Evolutionary conservation across 2,113 vertebrate species (phyloP), one percentile per base, ranked within the genome.

Genomic region (Sporophila hypoxantha): DNA sequence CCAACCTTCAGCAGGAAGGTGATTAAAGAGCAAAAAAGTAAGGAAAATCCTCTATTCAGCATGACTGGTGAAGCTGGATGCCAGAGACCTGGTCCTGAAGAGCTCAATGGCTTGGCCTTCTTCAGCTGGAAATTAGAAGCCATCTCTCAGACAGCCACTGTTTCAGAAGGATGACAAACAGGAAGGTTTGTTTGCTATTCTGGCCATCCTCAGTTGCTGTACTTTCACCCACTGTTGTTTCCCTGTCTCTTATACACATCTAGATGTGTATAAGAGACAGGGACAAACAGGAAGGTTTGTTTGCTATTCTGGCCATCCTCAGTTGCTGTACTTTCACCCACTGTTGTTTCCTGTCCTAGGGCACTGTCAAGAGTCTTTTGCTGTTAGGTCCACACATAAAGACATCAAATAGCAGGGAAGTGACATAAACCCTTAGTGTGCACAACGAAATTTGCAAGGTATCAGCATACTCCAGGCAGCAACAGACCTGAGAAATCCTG

Each of bases 1-100:
- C 80, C 92, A 97, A 90, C 69, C 89, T 96, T 94, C 94, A 92
- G 82, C 82, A 91, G 79, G 79, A 88, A 78, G 41, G 44, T 77
- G 82, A 70, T 92, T 75, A 81, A 89, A 85, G 80, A 62, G 66
- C 17, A 90, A 75, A 88, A 79, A 76, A 85, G 42, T 95, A 61
- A 26, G 44, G 44, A 78, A 89, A 91, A 88, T 78, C 29, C 53
- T 83, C 53, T 78, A 23, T 59, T 77, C 1, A 0, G 64, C 65
- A 68, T 39, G 29, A 39, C 21, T 64, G 50, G 21, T 60, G 44
- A 93, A 71, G 87, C 2, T 8, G 0, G 49, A 71, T 59, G 41
- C 19, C 34, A 42, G 21, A 29, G 62, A 50, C 23, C 29, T 13
- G 13, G 12, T 81, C 80, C 49, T 46, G 21, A 44, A 82, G 49